Conservation (phyloP, 2,113 vertebrate genomes). For the Actinemys pallida region DNA sequence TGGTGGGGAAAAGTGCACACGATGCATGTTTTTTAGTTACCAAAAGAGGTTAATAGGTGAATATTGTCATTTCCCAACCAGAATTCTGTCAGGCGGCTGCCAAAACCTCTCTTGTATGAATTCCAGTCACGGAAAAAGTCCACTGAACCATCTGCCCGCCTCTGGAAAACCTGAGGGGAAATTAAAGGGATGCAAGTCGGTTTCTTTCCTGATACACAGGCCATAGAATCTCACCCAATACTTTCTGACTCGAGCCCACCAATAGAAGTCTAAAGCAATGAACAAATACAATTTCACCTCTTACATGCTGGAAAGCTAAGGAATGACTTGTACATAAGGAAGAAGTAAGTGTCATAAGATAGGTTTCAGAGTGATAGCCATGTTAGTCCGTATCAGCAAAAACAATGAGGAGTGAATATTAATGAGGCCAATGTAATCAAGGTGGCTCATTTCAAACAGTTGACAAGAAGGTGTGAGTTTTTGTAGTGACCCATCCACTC, state of each 20-base stretch:
- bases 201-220: neutral
- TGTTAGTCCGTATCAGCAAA: no score
- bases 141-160: conserved; percentile 20
- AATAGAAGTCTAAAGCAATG: neutral
- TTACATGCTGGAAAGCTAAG: neutral
- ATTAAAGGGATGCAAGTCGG: fast-evolving
- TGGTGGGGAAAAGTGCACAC: no score
- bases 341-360: neutral
- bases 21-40: neutral
- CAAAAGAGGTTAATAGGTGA: conserved; percentile 31
- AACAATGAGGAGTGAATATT: no score
- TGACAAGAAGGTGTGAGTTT: no score
- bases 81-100: conserved; percentile 61
- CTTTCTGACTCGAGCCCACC: neutral
- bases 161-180: neutral
- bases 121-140: conserved; percentile 62
- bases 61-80: conserved; percentile 70
- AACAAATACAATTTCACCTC: neutral
- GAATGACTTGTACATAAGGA: neutral
- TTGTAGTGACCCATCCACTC: no score
- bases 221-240: neutral
- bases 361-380: no score
- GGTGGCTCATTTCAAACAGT: no score
- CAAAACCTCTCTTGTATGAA: neutral
- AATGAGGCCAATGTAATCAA: no score